Base-by-base conservation (phyloP, 2,113 vertebrate species). In the Catharus fuscescens region DNA sequence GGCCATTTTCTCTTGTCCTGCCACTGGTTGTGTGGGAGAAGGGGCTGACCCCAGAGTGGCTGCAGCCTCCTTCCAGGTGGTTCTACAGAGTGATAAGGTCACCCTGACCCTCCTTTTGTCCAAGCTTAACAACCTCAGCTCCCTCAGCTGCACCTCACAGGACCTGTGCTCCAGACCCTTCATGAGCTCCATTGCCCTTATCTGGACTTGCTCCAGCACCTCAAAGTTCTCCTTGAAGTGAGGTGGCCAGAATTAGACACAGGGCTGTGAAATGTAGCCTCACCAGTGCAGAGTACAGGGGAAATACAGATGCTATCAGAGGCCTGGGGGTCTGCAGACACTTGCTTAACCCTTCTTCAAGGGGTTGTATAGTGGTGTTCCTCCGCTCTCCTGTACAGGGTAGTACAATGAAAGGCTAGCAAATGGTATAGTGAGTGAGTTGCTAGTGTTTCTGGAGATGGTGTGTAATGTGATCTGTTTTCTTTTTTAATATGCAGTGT, bases 31-130 rank as follows among this genome's bases (percentile, higher is more conserved):
- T 10, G 23, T 59, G 28, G 52, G 12, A 59, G 32, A 24, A 72
- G 32, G 80, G 8, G 10, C 26, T 0, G 1, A 28, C 0, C 15
- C 2, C 9, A 10, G 0, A 18, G 52, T 28, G 32, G 44, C 23
- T 52, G 4, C 36, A 50, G 4, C 25, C 67, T 38, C 32, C 60
- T 44, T 50, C 23, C 34, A 15, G 31, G 44, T 7, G 23, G 12
- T 6, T 72, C 14, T 4, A 23, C 31, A 19, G 34, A 38, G 9
- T 1, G 7, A 5, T 24, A 28, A 44, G 0, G 8, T 24, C 12
- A 0, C 6, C 18, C 14, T 11, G 18, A 44, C 15, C 12, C 32
- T 73, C 15, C 36, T 36, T 5, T 80, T 8, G 3, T 59, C 6
- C n/a, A 38, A 23, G 7, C 6, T 9, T 18, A 10, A 14, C 26